phyloP scores from a whole-genome alignment of 1,140 invertebrate species.

The Vanessa tameamea region DNA sequence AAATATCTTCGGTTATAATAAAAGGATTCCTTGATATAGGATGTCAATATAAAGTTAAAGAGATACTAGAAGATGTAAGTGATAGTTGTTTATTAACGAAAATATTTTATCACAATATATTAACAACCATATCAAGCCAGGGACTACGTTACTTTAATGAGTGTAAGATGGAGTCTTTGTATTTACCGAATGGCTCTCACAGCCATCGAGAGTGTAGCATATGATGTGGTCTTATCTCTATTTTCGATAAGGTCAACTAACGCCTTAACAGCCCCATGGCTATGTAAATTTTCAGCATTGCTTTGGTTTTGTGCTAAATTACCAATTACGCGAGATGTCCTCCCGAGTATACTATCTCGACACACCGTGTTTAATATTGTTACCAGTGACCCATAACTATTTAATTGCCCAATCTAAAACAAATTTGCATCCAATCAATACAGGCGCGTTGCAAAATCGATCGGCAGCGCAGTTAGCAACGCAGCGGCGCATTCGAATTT shows the following conservation, averaged over 20 bases:
- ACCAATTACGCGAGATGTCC: conserved; percentile 75
- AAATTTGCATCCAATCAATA: conserved; percentile 38
- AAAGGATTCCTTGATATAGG: neutral
- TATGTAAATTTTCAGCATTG: conserved; percentile 74
- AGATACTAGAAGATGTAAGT: neutral
- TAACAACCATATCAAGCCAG: neutral
- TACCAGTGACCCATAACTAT: conserved; percentile 64
- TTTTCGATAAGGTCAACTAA: conserved; percentile 70
- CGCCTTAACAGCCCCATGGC: conserved; percentile 68
- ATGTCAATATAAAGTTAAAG: neutral
- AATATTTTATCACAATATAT: neutral
- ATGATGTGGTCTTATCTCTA: conserved; percentile 72
- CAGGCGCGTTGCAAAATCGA: conserved; percentile 35
- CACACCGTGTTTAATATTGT: conserved; percentile 73
- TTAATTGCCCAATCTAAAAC: conserved; percentile 71
- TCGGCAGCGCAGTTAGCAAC: conserved; percentile 23
- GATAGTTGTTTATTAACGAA: neutral
- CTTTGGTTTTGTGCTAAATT: conserved; percentile 69
- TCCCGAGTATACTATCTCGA: conserved; percentile 74
- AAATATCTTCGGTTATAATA: neutral
- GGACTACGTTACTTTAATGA: neutral
- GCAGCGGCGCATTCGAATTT: conserved; percentile 11
- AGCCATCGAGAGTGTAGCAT: conserved; percentile 76
- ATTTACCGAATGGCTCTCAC: conserved; percentile 78
- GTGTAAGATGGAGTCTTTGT: conserved; percentile 11